Evolutionary conservation across 2,113 vertebrate genomes (phyloP).

Genomic region (Neodontobutis hainanensis): DNA sequence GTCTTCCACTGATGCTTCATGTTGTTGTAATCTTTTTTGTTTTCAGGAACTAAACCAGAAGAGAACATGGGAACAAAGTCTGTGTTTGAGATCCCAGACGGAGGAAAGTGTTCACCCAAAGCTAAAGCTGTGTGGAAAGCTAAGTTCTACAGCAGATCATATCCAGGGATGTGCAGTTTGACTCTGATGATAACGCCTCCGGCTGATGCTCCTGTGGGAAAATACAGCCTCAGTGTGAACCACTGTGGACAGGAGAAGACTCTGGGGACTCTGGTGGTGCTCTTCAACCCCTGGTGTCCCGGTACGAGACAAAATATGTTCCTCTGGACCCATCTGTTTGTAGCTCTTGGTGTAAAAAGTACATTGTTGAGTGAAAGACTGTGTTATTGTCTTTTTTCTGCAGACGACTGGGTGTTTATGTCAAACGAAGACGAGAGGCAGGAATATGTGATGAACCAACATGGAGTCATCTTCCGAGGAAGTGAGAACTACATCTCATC

Average conservation of each 20-base stretch:
- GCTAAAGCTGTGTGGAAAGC: constrained; percentile 53
- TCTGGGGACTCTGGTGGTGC: too few species aligned
- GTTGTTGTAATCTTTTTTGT: not conserved
- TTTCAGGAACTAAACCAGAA: constrained; percentile 65
- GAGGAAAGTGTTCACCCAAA: too few species aligned
- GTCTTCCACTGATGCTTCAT: too few species aligned
- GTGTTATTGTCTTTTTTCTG: too few species aligned
- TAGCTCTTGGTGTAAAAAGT: too few species aligned
- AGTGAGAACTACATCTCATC: constrained; percentile 56
- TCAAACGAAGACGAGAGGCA: too few species aligned
- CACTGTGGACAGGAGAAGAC: too few species aligned
- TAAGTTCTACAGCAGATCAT: constrained; percentile 15
- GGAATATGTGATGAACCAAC: constrained; percentile 50
- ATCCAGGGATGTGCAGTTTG: constrained; percentile 16
- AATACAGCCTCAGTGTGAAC: constrained; percentile 65
- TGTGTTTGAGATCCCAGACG: too few species aligned
- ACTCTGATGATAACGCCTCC: constrained; percentile 73
- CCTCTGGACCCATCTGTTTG: too few species aligned
- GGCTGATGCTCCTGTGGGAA: constrained; percentile 77
- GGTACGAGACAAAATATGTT: constrained; percentile 67
- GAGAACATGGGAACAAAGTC: too few species aligned
- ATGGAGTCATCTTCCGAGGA: constrained; percentile 83
- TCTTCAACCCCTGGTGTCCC: constrained; percentile 24
- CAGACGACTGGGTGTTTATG: too few species aligned
- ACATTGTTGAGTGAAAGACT: too few species aligned